phyloP scores from a whole-genome alignment of 2,113 vertebrate genomes.

The Heterotilapia buettikoferi region DNA sequence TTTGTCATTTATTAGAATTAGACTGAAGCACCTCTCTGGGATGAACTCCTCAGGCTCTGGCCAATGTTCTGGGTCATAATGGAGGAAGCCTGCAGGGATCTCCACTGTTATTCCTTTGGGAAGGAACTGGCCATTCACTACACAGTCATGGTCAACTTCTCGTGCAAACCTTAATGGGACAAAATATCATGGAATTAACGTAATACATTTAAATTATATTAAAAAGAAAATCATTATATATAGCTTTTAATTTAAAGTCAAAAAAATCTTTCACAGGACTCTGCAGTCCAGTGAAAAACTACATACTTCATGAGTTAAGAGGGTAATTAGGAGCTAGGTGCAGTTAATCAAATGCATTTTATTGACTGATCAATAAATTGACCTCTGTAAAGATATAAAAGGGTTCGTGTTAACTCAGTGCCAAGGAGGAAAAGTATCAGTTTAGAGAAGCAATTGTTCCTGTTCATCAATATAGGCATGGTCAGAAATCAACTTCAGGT shows the following conservation, averaged over 20 bases:
- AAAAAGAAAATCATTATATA: fast-evolving
- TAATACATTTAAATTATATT: fast-evolving
- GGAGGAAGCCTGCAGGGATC: conserved; percentile 81
- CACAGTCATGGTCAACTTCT: conserved; percentile 76
- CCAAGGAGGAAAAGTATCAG: fast-evolving
- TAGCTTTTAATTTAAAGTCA: neutral
- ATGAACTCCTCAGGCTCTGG: conserved; percentile 82
- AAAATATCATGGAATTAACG: neutral
- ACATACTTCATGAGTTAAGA: neutral
- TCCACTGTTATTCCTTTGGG: conserved; percentile 81
- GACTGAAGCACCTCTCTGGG: conserved; percentile 80
- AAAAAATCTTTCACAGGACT: neutral
- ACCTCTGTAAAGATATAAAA: neutral
- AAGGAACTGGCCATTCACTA: conserved; percentile 78
- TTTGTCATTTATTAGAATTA: neutral
- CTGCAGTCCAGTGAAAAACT: neutral
- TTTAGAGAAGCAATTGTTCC: neutral
- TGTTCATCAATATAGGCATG: neutral
- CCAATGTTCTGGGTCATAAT: conserved; percentile 84
- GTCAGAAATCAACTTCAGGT: neutral
- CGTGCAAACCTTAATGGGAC: conserved; percentile 75
- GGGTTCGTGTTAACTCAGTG: neutral
- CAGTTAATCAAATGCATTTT: neutral
- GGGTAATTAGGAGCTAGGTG: neutral
- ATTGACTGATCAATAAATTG: neutral